phyloP scores from a whole-genome alignment of 2,797 vertebrate genomes.

The Allobates femoralis region DNA sequence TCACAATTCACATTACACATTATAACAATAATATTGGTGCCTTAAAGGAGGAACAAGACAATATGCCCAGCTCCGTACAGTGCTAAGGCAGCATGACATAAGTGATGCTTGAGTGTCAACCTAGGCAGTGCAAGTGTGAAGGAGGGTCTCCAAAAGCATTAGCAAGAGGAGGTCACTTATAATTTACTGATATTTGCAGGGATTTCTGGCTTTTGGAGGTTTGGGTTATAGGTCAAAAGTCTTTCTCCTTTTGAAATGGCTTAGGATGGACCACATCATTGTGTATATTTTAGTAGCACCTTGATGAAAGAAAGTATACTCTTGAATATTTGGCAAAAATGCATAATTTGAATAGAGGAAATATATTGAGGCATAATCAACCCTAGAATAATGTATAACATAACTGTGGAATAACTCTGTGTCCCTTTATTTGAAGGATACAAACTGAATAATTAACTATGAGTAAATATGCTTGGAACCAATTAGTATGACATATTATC shows the following conservation, averaged over 20 bases:
- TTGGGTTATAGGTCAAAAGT: background rate
- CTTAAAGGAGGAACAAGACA: too few species aligned
- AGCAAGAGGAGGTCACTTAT: background rate
- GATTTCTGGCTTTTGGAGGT: background rate
- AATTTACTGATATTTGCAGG: background rate
- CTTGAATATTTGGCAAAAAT: background rate
- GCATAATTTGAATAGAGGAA: background rate
- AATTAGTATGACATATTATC: background rate
- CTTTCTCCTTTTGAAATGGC: background rate
- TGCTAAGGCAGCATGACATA: background rate
- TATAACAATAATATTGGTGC: too few species aligned
- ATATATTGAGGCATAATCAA: background rate
- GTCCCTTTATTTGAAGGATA: background rate
- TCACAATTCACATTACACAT: too few species aligned
- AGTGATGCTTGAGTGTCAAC: background rate
- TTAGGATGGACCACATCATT: background rate
- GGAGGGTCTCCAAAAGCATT: too few species aligned
- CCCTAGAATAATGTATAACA: background rate
- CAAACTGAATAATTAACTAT: background rate
- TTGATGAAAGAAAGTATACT: background rate
- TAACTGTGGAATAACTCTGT: too few species aligned
- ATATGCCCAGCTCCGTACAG: too few species aligned
- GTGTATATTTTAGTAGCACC: background rate
- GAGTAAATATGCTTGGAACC: background rate
- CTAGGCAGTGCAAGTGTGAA: background rate